These are phyloP conservation scores for Ceratotherium simum DNA, from an alignment of 2,113 vertebrate genomes.

Conservation along the genomic window DNA sequence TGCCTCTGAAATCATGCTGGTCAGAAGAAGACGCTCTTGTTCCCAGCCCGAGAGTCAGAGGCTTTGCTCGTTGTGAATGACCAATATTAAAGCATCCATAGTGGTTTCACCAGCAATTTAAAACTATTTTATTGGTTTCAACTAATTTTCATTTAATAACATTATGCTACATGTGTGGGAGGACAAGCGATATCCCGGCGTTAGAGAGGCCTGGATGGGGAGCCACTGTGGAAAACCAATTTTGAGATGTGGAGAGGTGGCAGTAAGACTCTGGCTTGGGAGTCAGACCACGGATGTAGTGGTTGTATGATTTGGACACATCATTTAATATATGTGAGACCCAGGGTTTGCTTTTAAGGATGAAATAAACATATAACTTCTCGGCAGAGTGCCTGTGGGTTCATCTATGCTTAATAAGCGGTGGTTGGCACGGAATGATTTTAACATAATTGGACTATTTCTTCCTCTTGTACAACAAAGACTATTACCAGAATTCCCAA, in stretches of 20 bases:
- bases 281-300: too few species aligned
- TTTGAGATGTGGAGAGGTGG: not conserved
- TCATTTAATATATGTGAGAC: not conserved
- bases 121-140: not conserved
- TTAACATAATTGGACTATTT: not conserved
- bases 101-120: not conserved
- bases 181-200: not conserved
- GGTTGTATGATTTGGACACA: not conserved
- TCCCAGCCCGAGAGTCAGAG: not conserved
- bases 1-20: not conserved
- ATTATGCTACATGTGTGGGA: not conserved
- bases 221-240: too few species aligned
- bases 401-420: not conserved
- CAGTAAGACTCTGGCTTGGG: not conserved
- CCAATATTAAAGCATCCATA: not conserved
- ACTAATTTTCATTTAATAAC: not conserved
- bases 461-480: not conserved
- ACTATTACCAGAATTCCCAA: not conserved
- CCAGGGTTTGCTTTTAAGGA: conserved; percentile 1
- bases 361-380: not conserved
- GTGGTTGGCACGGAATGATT: not conserved
- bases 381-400: not conserved
- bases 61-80: not conserved
- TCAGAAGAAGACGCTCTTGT: not conserved
- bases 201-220: not conserved